phyloP scores from a whole-genome alignment of 1,140 invertebrate genomes.

The Drosophila nannoptera region DNA sequence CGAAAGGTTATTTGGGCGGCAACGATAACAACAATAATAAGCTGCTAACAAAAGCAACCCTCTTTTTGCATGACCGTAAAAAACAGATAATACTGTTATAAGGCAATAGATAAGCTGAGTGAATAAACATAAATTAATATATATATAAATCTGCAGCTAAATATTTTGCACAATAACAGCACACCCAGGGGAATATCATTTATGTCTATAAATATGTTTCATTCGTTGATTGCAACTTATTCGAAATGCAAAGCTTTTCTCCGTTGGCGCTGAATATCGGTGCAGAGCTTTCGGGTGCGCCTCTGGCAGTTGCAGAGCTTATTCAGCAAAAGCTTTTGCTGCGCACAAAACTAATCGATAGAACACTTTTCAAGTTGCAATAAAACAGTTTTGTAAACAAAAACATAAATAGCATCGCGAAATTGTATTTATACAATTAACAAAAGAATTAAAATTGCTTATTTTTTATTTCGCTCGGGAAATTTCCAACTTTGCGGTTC shows the following conservation, averaged over 20 bases:
- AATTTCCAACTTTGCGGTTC: not conserved
- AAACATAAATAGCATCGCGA: not conserved
- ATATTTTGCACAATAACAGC: too few species aligned
- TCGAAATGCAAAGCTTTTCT: conserved; percentile 23
- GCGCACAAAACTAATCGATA: conserved; percentile 3
- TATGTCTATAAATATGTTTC: too few species aligned
- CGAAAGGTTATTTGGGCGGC: conserved; percentile 71
- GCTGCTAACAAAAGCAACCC: conserved; percentile 2
- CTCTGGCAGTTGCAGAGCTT: conserved; percentile 34
- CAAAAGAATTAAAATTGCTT: not conserved
- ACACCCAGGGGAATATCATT: too few species aligned
- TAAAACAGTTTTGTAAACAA: conserved; percentile 19
- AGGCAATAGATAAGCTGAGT: not conserved
- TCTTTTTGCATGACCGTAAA: conserved; percentile 19
- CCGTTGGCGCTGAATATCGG: conserved; percentile 18
- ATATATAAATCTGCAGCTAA: not conserved
- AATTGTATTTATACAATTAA: not conserved
- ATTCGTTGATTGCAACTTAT: not conserved
- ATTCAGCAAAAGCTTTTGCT: conserved; percentile 42
- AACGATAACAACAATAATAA: conserved; percentile 44
- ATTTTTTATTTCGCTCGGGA: not conserved
- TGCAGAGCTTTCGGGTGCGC: conserved; percentile 32
- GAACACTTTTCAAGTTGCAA: conserved; percentile 10
- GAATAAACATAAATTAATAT: not conserved
- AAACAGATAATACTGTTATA: conserved; percentile 13